phyloP scores from a whole-genome alignment of 2,113 vertebrate genomes.

The Xenus cinereus region DNA sequence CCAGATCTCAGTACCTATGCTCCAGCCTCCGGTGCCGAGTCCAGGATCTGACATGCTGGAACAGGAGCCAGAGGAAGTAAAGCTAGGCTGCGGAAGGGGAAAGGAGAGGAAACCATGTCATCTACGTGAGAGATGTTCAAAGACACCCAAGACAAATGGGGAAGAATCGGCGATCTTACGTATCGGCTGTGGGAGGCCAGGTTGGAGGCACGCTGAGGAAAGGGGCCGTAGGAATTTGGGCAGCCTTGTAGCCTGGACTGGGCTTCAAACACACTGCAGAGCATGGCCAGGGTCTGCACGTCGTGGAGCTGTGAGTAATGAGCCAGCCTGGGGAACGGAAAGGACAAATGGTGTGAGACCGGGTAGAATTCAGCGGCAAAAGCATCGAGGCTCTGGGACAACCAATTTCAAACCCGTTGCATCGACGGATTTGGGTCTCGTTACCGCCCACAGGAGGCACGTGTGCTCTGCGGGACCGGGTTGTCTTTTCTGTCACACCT shows the following conservation, averaged over 20 bases:
- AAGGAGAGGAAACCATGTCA: not conserved
- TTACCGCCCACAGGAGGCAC: not conserved
- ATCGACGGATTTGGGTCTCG: not conserved
- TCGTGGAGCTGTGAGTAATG: constrained; percentile 96
- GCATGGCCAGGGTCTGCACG: constrained; percentile 95
- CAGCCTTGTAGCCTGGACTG: constrained; percentile 82
- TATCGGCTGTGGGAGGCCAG: constrained; percentile 85
- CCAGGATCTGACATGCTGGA: constrained; percentile 93
- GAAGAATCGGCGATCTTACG: constrained; percentile 63
- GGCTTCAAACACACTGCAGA: constrained; percentile 92
- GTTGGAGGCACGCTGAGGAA: constrained; percentile 75
- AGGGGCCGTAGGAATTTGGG: constrained; percentile 73
- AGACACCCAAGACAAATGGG: not conserved
- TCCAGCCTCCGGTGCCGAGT: constrained; percentile 82
- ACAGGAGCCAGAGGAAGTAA: constrained; percentile 91
- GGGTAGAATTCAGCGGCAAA: not conserved
- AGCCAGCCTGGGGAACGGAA: constrained; percentile 78
- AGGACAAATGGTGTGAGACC: not conserved
- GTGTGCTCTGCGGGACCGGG: not conserved
- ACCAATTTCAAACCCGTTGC: not conserved
- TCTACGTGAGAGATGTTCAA: rapidly evolving
- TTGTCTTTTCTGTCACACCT: not conserved
- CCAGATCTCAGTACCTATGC: constrained; percentile 74
- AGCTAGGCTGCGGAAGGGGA: constrained; percentile 82
- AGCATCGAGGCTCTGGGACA: not conserved